Base-by-base conservation (phyloP, 2,797 vertebrate species). In the Nasua narica region DNA sequence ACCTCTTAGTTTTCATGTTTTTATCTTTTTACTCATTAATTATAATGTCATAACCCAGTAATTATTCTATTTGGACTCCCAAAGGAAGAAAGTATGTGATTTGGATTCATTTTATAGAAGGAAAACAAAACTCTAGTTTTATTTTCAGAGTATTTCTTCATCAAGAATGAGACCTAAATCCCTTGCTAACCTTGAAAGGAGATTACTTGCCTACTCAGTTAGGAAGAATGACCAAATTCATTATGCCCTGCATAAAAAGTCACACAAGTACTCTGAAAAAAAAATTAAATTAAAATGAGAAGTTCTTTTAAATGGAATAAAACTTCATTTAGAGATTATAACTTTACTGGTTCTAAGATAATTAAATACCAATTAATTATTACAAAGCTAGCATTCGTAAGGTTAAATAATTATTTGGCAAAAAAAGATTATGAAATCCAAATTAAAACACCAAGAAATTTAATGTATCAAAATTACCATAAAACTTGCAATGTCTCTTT, bases 391-490 rank as follows among this genome's bases (percentile, higher is more conserved):
- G 76, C 78, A 94, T 94, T 96, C 95, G 46, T 95, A 32, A 95
- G 52, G 46, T 94, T 96, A 94, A 95, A 85, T 90, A 79, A 87
- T 87, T 95, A 95, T 96, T 95, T 95, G 91, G 27, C 56, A 96
- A 95, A 79, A 65, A 95, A 97, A 96, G 82, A 87, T 52, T 91
- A 67, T 3, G 84, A 98, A 97, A 89, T 94, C 74, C 48, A 96
- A 94, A 94, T 96, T 96, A 94, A 97, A 97, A 81, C 52, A 52
- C 56, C 82, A 97, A 96, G 87, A 95, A 95, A 97, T 96, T 96
- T 94, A 96, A 98, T 96, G 96, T 96, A 74, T 95, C 89, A 95
- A 91, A 97, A 96, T 96, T 79, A 91, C 48, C 83, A 93, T 95
- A 92, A 96, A 95, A 93, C 19, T 78, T 91, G 5, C 43, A 81